phyloP scores from a whole-genome alignment of 2,113 vertebrate genomes.

The Ophiodon elongatus region DNA sequence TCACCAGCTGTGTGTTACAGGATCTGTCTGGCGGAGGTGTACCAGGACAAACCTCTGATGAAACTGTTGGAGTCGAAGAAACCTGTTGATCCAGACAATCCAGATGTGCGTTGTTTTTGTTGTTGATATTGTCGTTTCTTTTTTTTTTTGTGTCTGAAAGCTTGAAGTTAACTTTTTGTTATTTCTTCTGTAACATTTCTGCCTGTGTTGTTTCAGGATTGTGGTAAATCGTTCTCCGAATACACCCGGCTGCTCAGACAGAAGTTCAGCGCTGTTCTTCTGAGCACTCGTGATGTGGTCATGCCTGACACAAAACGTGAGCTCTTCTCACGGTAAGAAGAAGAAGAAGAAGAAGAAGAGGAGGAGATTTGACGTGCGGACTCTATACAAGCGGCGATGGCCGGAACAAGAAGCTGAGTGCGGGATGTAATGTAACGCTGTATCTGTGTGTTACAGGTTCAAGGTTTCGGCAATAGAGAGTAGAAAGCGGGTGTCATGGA shows the following conservation, averaged over 20 bases:
- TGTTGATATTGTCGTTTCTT: rapidly evolving
- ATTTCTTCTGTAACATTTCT: not conserved
- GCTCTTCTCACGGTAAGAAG: slow-evolving; percentile 89
- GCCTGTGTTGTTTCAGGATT: slow-evolving; percentile 83
- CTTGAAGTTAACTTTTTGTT: not conserved
- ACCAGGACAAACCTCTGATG: slow-evolving; percentile 91
- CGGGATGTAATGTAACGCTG: not conserved
- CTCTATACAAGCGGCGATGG: not conserved
- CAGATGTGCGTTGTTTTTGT: slow-evolving; percentile 82
- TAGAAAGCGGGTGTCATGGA: slow-evolving; percentile 52
- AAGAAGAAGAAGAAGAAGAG: not conserved
- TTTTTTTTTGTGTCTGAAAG: not conserved
- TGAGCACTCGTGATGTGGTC: slow-evolving; percentile 77
- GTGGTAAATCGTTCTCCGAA: slow-evolving; percentile 89
- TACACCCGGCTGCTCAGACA: slow-evolving; percentile 90
- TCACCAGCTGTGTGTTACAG: slow-evolving; percentile 70
- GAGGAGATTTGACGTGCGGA: not conserved
- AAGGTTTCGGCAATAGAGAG: slow-evolving; percentile 89
- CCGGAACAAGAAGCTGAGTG: not conserved
- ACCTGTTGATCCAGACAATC: slow-evolving; percentile 85
- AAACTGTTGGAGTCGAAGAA: slow-evolving; percentile 85
- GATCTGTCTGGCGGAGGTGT: slow-evolving; percentile 94
- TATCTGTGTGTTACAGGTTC: slow-evolving; percentile 82
- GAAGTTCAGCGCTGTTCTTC: slow-evolving; percentile 89
- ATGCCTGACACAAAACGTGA: slow-evolving; percentile 91